Evolutionary conservation across 2,113 vertebrate species (phyloP).

Genomic region (Gallinago media): DNA sequence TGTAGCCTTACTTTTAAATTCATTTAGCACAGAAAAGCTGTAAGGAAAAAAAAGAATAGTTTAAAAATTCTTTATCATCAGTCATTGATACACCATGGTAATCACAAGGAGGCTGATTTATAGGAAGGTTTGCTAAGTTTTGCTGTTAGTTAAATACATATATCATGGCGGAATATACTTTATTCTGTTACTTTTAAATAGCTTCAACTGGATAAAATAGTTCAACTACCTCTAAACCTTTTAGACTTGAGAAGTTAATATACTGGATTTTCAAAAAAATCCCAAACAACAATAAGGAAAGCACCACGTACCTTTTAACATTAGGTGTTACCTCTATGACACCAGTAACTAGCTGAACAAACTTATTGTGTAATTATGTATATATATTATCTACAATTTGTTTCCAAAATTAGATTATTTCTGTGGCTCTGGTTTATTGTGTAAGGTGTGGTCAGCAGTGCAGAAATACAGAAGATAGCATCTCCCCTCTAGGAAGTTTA

Average conservation of each 20-base stretch:
- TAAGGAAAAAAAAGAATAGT: neutral
- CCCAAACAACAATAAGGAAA: neutral
- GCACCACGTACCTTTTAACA: neutral
- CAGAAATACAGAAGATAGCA: neutral
- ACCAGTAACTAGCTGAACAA: neutral
- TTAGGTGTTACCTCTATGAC: neutral
- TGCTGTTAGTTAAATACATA: neutral
- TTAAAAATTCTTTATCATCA: neutral
- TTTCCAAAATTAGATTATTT: neutral
- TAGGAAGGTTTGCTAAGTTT: neutral
- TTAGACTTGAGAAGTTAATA: neutral
- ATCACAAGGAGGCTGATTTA: neutral
- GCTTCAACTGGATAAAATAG: neutral
- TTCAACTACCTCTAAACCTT: neutral
- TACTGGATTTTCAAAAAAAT: neutral
- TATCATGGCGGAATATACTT: neutral
- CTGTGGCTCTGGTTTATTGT: neutral
- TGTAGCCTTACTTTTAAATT: neutral
- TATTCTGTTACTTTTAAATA: neutral
- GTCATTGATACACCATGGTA: neutral
- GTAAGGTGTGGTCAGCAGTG: neutral
- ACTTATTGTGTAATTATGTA: rapidly evolving
- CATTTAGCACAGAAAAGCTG: neutral
- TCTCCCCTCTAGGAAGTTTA: neutral
- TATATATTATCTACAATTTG: neutral